A percentile compares a stretch with the other conserved stretches of the same genome.
Evolutionary conservation across 2,113 vertebrate species (phyloP).

Genomic region (Euleptes europaea): DNA sequence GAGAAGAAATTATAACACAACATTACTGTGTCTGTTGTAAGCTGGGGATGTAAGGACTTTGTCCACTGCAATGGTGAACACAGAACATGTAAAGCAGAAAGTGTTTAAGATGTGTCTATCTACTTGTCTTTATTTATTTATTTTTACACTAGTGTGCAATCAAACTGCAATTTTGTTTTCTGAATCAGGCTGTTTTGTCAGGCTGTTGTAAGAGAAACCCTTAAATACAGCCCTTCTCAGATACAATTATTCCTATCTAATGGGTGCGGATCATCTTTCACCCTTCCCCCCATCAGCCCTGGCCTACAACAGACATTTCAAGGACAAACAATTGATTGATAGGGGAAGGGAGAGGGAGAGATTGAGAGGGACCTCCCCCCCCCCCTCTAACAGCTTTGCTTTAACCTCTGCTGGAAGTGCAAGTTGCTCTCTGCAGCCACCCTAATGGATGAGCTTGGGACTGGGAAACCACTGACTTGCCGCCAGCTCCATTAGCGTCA

Average conservation of each 20-base stretch:
- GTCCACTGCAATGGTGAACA: too few relatives aligned
- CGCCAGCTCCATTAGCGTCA: constrained; percentile 15
- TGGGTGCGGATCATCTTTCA: neutral
- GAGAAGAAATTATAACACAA: too few relatives aligned
- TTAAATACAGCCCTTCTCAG: constrained; percentile 36
- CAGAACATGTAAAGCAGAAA: too few relatives aligned
- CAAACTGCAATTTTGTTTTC: constrained; percentile 1
- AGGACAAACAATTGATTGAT: neutral
- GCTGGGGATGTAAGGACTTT: too few relatives aligned
- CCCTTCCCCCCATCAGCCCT: neutral
- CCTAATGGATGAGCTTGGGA: neutral
- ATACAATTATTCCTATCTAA: constrained; percentile 46
- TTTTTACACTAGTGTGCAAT: constrained; percentile 2
- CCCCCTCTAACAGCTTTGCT: neutral
- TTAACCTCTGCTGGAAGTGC: neutral
- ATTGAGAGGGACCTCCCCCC: neutral
- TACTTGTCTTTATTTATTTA: neutral
- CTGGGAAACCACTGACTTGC: constrained; percentile 8
- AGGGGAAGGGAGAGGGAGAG: neutral
- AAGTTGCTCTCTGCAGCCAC: neutral
- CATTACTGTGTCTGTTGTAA: too few relatives aligned
- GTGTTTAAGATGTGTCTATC: too few relatives aligned
- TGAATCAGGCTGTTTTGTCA: constrained; percentile 37
- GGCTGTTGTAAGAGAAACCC: constrained; percentile 28
- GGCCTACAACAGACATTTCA: neutral